phyloP scores from a whole-genome alignment of 2,797 vertebrate genomes.

The Austrolebias charrua region DNA sequence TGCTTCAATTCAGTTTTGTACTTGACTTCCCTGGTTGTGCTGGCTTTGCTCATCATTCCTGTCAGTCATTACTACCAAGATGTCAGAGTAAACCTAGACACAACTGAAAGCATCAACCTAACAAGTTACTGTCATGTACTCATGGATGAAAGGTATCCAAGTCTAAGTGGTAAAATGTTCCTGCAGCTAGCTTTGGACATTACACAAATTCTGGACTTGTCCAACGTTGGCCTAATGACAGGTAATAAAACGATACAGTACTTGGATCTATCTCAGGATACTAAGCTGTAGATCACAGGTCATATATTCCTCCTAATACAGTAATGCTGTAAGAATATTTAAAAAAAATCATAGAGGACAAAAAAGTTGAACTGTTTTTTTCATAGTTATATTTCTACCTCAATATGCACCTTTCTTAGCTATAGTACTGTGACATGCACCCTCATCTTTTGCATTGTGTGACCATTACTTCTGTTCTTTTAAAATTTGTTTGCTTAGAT shows the following conservation, averaged over 20 bases:
- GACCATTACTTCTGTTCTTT: neutral
- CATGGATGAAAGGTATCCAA: slow-evolving; percentile 15
- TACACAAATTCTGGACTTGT: slow-evolving; percentile 48
- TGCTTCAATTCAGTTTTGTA: slow-evolving; percentile 75
- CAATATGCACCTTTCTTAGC: too few species aligned
- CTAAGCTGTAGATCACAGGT: too few species aligned
- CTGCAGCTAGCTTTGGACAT: slow-evolving; percentile 54
- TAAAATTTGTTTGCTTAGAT: too few species aligned
- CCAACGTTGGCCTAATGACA: slow-evolving; percentile 51
- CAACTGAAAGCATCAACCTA: slow-evolving; percentile 34
- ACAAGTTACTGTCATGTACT: slow-evolving; percentile 44
- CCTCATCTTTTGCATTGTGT: too few species aligned
- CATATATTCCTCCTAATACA: too few species aligned
- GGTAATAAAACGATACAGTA: slow-evolving; percentile 24
- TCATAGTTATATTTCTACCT: too few species aligned
- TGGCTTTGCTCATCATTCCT: slow-evolving; percentile 56
- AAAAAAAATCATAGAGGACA: too few species aligned
- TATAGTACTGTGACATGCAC: too few species aligned
- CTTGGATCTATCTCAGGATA: too few species aligned
- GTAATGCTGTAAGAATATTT: too few species aligned
- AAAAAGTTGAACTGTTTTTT: too few species aligned
- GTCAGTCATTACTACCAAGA: slow-evolving; percentile 38
- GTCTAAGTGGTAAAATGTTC: slow-evolving; percentile 12
- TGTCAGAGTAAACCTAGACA: slow-evolving; percentile 14
- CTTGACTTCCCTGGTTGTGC: slow-evolving; percentile 60